Percentiles rank a stretch among this genome's conserved stretches.
Evolutionary conservation across 2,797 vertebrate genomes (phyloP).

Genomic region (Danionella dracula): DNA sequence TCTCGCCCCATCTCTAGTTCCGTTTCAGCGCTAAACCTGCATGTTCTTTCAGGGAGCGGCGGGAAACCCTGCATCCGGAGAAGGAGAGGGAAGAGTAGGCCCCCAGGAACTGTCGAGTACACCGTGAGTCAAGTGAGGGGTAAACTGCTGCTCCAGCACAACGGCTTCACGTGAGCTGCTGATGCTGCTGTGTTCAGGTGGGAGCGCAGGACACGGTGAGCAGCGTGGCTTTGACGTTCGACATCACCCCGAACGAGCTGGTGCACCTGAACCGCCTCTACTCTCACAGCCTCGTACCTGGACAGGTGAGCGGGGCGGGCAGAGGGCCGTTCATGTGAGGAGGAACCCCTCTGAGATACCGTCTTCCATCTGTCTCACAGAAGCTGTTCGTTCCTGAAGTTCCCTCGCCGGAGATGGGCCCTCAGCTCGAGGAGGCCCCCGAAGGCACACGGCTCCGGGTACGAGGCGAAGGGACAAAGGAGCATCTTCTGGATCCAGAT

Average conservation of each 20-base stretch:
- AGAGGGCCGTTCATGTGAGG: too few species aligned
- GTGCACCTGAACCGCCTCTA: conserved; percentile 95
- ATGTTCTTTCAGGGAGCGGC: conserved; percentile 71
- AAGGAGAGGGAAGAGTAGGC: conserved; percentile 87
- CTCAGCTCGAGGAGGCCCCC: conserved; percentile 43
- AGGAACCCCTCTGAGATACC: too few species aligned
- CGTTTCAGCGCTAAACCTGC: too few species aligned
- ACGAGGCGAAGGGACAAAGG: too few species aligned
- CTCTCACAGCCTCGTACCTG: conserved; percentile 85
- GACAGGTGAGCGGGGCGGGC: conserved; percentile 93
- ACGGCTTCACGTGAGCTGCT: neutral
- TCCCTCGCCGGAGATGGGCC: conserved; percentile 50
- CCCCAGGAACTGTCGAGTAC: conserved; percentile 84
- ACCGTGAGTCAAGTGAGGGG: conserved; percentile 87
- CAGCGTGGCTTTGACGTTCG: conserved; percentile 92
- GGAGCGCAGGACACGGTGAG: conserved; percentile 83
- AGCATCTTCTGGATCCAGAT: too few species aligned
- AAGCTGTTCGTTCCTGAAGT: conserved; percentile 72
- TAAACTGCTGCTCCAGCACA: too few species aligned
- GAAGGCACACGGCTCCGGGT: conserved; percentile 49
- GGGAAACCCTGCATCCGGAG: conserved; percentile 70
- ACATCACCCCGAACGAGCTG: conserved; percentile 93
- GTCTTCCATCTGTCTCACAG: conserved; percentile 47
- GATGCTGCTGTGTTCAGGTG: conserved; percentile 67
- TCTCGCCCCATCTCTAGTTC: too few species aligned